These are phyloP conservation scores for Halyomorpha halys DNA, from an alignment of 1,140 invertebrate species.

Conservation along the genomic window DNA sequence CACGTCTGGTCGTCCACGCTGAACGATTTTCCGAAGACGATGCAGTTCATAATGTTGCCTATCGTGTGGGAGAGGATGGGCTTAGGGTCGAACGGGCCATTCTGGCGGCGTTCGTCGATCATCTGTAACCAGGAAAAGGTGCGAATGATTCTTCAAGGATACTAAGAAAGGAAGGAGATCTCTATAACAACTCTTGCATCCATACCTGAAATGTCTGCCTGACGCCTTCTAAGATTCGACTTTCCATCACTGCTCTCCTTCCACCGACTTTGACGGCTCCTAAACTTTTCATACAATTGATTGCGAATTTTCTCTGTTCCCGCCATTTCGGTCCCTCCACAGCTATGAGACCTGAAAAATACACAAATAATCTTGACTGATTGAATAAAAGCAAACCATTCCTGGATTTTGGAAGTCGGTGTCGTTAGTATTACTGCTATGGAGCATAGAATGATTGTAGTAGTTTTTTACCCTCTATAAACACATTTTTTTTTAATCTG, in stretches of 20 bases:
- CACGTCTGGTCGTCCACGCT: conserved; percentile 55
- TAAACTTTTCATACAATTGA: conserved; percentile 57
- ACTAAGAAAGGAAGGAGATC: too few relatives aligned
- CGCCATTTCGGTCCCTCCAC: conserved; percentile 71
- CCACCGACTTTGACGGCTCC: conserved; percentile 58
- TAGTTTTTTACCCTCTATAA: too few relatives aligned
- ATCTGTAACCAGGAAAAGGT: too few relatives aligned
- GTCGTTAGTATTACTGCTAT: too few relatives aligned
- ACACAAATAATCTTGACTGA: too few relatives aligned
- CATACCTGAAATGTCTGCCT: conserved; percentile 49
- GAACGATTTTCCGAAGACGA: conserved; percentile 65
- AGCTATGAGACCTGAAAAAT: conserved; percentile 58
- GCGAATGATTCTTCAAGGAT: too few relatives aligned
- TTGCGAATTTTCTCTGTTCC: conserved; percentile 66
- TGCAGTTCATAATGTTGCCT: conserved; percentile 61
- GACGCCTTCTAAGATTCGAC: conserved; percentile 51
- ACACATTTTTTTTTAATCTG: too few relatives aligned
- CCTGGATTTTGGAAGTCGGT: too few relatives aligned
- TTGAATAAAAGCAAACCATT: too few relatives aligned
- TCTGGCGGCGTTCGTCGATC: too few relatives aligned
- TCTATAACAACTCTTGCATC: too few relatives aligned
- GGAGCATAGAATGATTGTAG: too few relatives aligned
- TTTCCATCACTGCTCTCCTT: conserved; percentile 51
- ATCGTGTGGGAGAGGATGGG: conserved; percentile 53
- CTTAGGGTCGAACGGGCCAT: conserved; percentile 37